These are phyloP conservation scores for Papilio dardanus DNA, from an alignment of 1,140 invertebrate genomes.

Conservation along the genomic window DNA sequence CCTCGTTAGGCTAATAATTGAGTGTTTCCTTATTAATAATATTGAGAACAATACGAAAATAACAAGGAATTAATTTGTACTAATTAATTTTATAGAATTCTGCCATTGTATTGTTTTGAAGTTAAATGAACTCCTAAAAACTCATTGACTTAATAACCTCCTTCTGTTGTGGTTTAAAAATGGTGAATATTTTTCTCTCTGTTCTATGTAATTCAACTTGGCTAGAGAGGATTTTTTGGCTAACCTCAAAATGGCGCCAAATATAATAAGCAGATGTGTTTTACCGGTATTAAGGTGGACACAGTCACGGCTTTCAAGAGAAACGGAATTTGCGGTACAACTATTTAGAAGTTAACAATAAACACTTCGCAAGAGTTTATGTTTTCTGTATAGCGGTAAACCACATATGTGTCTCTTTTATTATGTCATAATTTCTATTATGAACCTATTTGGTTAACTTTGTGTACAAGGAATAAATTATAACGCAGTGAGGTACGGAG, in stretches of 20 bases:
- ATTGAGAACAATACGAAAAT: background rate
- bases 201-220: background rate
- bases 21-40: constrained; percentile 7
- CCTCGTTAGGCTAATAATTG: background rate
- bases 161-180: too few species aligned
- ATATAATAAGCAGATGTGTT: background rate
- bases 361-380: background rate
- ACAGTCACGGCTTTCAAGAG: background rate
- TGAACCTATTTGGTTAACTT: too few species aligned
- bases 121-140: too few species aligned
- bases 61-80: background rate
- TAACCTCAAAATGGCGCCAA: constrained; percentile 1
- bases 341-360: background rate
- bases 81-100: background rate
- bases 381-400: background rate
- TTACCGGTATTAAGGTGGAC: background rate
- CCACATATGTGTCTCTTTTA: background rate
- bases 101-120: background rate
- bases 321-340: constrained; percentile 2
- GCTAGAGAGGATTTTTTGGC: background rate
- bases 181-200: too few species aligned
- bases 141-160: too few species aligned
- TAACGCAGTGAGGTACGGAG: too few species aligned
- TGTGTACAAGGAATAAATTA: too few species aligned
- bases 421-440: background rate